These are phyloP conservation scores for Tragelaphus scriptus DNA, from an alignment of 2,113 vertebrate genomes.

Conservation along the genomic window DNA sequence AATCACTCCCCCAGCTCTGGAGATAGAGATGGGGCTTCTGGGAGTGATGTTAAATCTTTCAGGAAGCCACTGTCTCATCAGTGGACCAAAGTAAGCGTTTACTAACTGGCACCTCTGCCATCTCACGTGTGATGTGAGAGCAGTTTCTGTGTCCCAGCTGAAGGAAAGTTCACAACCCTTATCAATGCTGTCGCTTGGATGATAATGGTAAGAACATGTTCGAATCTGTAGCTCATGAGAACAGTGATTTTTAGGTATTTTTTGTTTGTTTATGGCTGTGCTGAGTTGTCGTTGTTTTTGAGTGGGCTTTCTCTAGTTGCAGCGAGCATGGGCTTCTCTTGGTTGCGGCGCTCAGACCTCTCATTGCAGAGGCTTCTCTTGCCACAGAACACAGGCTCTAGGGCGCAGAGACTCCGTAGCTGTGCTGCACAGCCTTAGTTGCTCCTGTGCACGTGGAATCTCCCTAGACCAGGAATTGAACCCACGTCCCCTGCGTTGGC, in stretches of 20 bases:
- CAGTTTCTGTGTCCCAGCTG: neutral
- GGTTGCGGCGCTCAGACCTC: neutral
- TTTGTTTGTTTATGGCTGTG: neutral
- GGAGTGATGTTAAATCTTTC: neutral
- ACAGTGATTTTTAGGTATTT: neutral
- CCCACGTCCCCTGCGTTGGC: neutral
- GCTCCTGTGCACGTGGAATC: neutral
- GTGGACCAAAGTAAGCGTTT: neutral
- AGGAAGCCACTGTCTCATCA: neutral
- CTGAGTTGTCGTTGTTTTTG: neutral
- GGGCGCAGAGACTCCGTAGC: neutral
- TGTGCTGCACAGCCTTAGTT: rapidly evolving
- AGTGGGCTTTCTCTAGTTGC: neutral
- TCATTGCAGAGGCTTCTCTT: neutral
- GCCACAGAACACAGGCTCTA: rapidly evolving
- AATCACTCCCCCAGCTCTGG: neutral
- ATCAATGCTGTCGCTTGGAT: neutral
- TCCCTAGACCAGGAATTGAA: neutral
- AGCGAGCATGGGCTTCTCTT: rapidly evolving
- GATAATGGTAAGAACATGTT: neutral
- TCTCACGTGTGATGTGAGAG: neutral
- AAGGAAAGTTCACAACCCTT: neutral
- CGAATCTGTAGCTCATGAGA: neutral
- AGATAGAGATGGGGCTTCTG: neutral
- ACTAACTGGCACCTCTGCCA: neutral